These are phyloP conservation scores for Larimichthys crocea DNA, from an alignment of 2,113 vertebrate genomes.

Conservation along the genomic window DNA sequence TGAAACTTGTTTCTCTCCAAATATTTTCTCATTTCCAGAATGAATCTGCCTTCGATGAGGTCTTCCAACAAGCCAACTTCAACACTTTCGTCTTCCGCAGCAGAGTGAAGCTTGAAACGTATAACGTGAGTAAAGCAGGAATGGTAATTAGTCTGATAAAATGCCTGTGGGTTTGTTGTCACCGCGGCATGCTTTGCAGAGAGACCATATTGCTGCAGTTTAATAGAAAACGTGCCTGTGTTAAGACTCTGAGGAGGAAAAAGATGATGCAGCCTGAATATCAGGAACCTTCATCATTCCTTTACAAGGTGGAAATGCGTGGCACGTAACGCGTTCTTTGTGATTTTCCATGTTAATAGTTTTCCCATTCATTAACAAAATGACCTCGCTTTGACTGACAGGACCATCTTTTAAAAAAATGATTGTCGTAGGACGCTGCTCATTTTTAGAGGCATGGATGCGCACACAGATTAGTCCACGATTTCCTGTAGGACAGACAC, in stretches of 20 bases:
- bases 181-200: neutral
- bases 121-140: conserved; percentile 90
- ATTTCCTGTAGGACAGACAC: conserved; percentile 56
- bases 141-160: conserved; percentile 1
- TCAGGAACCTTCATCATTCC: neutral
- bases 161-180: neutral
- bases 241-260: neutral
- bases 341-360: neutral
- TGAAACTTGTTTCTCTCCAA: conserved; percentile 8
- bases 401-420: neutral
- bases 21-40: conserved; percentile 85
- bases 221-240: neutral
- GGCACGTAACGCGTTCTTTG: neutral
- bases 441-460: conserved; percentile 55
- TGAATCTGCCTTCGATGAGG: conserved; percentile 92
- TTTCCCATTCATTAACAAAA: conserved; percentile 23
- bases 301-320: conserved; percentile 12
- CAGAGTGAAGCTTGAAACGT: conserved; percentile 95
- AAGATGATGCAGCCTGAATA: neutral
- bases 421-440: conserved; percentile 36
- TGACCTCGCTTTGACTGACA: conserved; percentile 24
- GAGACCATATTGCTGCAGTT: neutral
- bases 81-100: conserved; percentile 91
- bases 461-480: conserved; percentile 63
- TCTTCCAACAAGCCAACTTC: conserved; percentile 96